phyloP scores from a whole-genome alignment of 2,113 vertebrate species.

The Brachionichthys hirsutus region DNA sequence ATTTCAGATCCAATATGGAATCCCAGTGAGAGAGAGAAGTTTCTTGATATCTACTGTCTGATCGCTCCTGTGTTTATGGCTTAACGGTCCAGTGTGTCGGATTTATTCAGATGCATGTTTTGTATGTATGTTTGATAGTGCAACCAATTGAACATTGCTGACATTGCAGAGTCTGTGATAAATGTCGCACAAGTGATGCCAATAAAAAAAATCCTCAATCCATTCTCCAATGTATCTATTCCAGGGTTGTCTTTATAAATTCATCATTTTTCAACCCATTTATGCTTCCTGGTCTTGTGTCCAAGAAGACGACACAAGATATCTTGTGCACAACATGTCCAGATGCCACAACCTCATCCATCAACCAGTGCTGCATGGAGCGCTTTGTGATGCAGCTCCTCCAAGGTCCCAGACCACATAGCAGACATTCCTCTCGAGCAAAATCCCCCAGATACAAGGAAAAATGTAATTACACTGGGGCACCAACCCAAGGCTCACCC shows the following conservation, averaged over 20 bases:
- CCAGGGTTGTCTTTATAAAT: too few relatives aligned
- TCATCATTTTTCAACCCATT: slow-evolving; percentile 26
- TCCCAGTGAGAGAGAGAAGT: too few relatives aligned
- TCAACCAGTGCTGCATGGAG: slow-evolving; percentile 32
- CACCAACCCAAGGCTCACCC: slow-evolving; percentile 18
- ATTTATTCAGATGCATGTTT: too few relatives aligned
- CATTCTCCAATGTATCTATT: too few relatives aligned
- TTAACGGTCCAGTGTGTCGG: neutral
- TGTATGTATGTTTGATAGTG: too few relatives aligned
- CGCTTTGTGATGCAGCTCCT: slow-evolving; percentile 45
- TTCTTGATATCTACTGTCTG: too few relatives aligned
- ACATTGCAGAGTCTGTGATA: too few relatives aligned
- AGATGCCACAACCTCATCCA: slow-evolving; percentile 34
- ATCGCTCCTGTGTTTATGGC: neutral
- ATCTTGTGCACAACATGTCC: slow-evolving; percentile 31
- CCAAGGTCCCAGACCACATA: slow-evolving; percentile 45
- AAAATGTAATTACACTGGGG: slow-evolving; percentile 50
- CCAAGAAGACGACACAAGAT: slow-evolving; percentile 22
- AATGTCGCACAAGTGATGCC: too few relatives aligned
- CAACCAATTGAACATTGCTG: too few relatives aligned
- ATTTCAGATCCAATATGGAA: too few relatives aligned
- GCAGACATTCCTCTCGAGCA: slow-evolving; percentile 58
- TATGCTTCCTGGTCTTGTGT: slow-evolving; percentile 24
- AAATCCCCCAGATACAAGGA: slow-evolving; percentile 39
- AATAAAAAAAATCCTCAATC: too few relatives aligned